Evolutionary conservation across 2,888 invertebrate species (phyloP).

Genomic region (Ormyrus labotus): DNA sequence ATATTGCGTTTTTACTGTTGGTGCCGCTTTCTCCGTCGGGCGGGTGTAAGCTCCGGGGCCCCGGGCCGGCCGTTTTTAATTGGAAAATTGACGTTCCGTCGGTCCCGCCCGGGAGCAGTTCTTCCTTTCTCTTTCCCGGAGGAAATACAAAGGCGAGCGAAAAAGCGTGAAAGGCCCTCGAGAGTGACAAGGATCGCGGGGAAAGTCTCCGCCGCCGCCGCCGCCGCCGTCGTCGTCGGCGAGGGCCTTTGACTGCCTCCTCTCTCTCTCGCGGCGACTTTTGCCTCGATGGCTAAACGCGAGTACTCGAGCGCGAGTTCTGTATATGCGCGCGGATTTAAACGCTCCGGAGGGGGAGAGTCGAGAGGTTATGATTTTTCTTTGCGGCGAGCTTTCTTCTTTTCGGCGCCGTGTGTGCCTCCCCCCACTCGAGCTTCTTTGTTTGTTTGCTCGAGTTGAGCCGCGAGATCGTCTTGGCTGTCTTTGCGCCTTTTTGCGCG

Average conservation of each 20-base stretch:
- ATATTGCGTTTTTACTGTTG: neutral
- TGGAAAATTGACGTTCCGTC: too few species aligned
- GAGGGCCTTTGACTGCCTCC: slow-evolving; percentile 49
- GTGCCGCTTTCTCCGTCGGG: neutral
- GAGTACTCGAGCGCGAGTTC: slow-evolving; percentile 14
- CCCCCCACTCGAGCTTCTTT: neutral
- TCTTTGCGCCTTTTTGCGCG: neutral
- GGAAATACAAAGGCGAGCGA: too few species aligned
- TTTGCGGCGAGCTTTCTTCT: slow-evolving; percentile 17
- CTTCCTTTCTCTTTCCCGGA: too few species aligned
- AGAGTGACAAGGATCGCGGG: neutral
- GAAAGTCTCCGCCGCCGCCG: neutral
- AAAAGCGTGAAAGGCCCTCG: too few species aligned
- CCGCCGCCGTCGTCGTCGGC: neutral
- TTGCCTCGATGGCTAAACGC: slow-evolving; percentile 20
- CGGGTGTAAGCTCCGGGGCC: too few species aligned
- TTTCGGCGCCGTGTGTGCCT: slow-evolving; percentile 27
- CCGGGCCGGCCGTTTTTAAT: too few species aligned
- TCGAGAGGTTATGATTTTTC: slow-evolving; percentile 35
- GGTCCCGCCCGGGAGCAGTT: too few species aligned
- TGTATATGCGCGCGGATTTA: neutral
- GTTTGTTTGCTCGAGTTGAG: neutral
- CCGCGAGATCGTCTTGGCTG: neutral
- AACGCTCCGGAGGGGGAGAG: neutral
- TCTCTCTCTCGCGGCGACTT: slow-evolving; percentile 12